Conservation (phyloP, 2,797 vertebrate genomes). For the Melanotaenia trifasciata region DNA sequence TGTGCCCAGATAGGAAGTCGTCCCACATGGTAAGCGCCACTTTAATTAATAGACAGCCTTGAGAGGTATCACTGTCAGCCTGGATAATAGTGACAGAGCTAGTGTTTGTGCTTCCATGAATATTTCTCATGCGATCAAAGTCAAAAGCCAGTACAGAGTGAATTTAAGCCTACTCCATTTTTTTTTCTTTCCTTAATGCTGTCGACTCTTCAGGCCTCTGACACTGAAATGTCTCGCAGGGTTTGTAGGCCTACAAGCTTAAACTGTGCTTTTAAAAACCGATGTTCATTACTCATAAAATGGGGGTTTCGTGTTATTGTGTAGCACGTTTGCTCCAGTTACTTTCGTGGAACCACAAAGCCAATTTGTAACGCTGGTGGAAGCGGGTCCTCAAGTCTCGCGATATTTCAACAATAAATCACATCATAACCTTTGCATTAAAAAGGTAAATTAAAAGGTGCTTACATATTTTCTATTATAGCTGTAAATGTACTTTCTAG, state of each 20-base stretch:
- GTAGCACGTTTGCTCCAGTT: constrained; percentile 57
- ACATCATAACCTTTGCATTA: not conserved
- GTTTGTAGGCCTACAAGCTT: constrained; percentile 70
- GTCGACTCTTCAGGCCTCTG: constrained; percentile 75
- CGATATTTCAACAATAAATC: constrained; percentile 42
- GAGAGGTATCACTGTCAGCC: constrained; percentile 85
- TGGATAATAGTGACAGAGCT: constrained; percentile 84
- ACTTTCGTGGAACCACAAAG: constrained; percentile 68
- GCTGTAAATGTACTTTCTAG: not conserved
- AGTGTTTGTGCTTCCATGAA: constrained; percentile 90
- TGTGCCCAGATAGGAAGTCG: constrained; percentile 80
- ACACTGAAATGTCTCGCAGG: constrained; percentile 67
- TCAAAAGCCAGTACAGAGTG: constrained; percentile 81
- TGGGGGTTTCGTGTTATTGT: constrained; percentile 58
- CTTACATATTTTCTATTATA: not conserved
- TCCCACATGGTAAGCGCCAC: constrained; percentile 86
- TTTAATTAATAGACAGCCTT: constrained; percentile 92
- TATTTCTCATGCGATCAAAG: constrained; percentile 94
- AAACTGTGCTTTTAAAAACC: constrained; percentile 62
- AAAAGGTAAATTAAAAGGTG: not conserved
- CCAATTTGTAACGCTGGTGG: constrained; percentile 64
- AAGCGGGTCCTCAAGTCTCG: constrained; percentile 31
- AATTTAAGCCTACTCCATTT: constrained; percentile 73
- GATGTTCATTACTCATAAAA: constrained; percentile 67
- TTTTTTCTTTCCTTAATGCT: constrained; percentile 56